These are phyloP conservation scores for Aphrophora alni DNA, from an alignment of 2,888 invertebrate genomes.

Conservation along the genomic window DNA sequence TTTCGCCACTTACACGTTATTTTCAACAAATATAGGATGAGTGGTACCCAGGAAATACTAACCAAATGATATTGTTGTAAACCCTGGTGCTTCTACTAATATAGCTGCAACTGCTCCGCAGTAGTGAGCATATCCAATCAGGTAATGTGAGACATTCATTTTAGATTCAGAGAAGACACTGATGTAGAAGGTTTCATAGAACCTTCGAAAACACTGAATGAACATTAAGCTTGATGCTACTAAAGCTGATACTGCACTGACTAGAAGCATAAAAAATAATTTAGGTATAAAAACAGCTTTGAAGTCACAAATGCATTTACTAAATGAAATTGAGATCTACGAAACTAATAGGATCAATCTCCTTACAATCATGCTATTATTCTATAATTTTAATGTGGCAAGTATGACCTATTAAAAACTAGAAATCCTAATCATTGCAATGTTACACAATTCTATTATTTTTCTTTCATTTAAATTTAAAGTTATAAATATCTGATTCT, in stretches of 20 bases:
- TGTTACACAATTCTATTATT: too few relatives aligned
- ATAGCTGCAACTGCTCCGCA: constrained; percentile 70
- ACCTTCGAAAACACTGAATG: constrained; percentile 74
- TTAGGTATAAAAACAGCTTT: too few relatives aligned
- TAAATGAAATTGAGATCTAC: constrained; percentile 18
- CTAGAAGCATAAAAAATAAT: constrained; percentile 58
- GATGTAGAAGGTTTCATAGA: constrained; percentile 81
- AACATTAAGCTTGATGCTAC: constrained; percentile 68
- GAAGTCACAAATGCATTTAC: constrained; percentile 16
- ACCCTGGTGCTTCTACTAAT: constrained; percentile 73
- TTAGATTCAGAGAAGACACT: constrained; percentile 81
- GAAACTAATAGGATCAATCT: too few relatives aligned
- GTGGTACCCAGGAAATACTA: too few relatives aligned
- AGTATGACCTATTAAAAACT: too few relatives aligned
- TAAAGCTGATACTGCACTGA: constrained; percentile 64
- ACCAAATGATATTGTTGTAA: constrained; percentile 57
- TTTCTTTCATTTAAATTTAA: too few relatives aligned
- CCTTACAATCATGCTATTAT: too few relatives aligned
- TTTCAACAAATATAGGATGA: too few relatives aligned
- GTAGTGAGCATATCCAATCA: constrained; percentile 80
- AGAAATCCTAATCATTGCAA: too few relatives aligned
- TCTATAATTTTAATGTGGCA: too few relatives aligned
- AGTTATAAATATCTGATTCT: too few relatives aligned
- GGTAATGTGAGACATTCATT: constrained; percentile 81
- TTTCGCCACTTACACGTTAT: too few relatives aligned